Evolutionary conservation across 2,113 vertebrate species (phyloP), one percentile per base, ranked within the genome.

Genomic region (Zeus faber): DNA sequence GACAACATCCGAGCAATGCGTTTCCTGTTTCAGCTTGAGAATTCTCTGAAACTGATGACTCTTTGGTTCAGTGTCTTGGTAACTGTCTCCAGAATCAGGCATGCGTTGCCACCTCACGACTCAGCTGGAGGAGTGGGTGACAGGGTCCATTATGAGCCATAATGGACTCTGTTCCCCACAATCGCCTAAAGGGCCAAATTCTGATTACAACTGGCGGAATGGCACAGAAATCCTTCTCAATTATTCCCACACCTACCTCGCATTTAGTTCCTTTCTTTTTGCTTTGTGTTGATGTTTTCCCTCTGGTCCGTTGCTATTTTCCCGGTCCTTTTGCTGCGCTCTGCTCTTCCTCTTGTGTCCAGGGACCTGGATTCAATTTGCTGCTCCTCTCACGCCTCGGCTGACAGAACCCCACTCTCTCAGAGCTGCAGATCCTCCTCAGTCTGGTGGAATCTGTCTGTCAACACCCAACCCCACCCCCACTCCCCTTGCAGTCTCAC

Each of bases 171-270:
- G 25, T 26, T 27, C 16, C 14, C 14, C 46, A 49, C n/a, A 49
- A 49, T 48, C 14, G 14, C 6, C 60, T 39, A 10, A 40, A 49
- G 67, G 62, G 55, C 61, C 49, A 61, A 33, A 46, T 20, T 23
- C 23, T 23, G 18, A 20, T 20, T 45, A 23, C 43, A 7, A 45
- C 10, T 22, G 13, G 16, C 9, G 3, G 23, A 14, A 21, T 25
- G 25, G 3, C 6, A 24, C 10, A 3, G 21, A 16, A 40, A 13
- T 40, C n/a, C n/a, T n/a, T 5, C 3, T 40, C 14, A 37, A 37
- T n/a, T 16, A 16, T 16, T 40, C 6, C 37, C 13, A n/a, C n/a
- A n/a, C n/a, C n/a, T n/a, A n/a, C n/a, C n/a, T n/a, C n/a, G n/a
- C n/a, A n/a, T n/a, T 40, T 5, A 3, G 14, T 40, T 16, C 3